Evolutionary conservation across 2,113 vertebrate genomes (phyloP), one percentile per base, ranked within the genome.

Genomic region (Lontra canadensis): DNA sequence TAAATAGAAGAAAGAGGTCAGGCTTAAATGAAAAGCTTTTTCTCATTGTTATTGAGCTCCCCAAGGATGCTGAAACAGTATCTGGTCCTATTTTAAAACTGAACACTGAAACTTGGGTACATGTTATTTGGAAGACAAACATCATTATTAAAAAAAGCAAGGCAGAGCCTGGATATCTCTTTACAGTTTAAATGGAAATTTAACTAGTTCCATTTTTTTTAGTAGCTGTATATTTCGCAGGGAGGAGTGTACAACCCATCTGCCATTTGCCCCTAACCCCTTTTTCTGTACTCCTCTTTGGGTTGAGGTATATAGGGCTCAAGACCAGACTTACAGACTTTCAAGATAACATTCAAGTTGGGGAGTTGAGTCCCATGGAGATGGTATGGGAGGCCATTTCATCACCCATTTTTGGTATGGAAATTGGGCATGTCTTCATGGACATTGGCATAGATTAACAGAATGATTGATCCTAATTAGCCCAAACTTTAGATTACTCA

Each of bases 51-150:
- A 76, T 57, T 86, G 52, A 85, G 31, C 61, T 91, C 78, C 71
- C 84, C 15, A 31, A 88, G 36, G 86, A 94, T 29, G 42, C n/a
- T 71, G 94, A 95, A 97, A 88, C 49, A 79, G 12, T 67, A 49
- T 59, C 92, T 82, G 86, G 65, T 82, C 74, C 59, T 74, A 61
- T 47, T 95, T 95, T 74, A 95, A 95, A 95, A 86, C 91, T 73
- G 44, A 96, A 67, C 17, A 36, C 31, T 87, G 92, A 85, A 71
- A 81, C 49, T 71, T 80, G 55, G 49, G 49, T 47, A 84, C 31
- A 55, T 92, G 55, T 80, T 92, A n/a, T 89, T 86, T 86, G 55
- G 86, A 94, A 83, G 87, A 92, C 78, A 96, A 95, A 86, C 31
- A 31, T 80, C 26, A 42, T 85, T 96, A 69, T 86, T 97, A 84